Evolutionary conservation across 2,888 invertebrate genomes (phyloP).

Genomic region (Hyalella azteca): DNA sequence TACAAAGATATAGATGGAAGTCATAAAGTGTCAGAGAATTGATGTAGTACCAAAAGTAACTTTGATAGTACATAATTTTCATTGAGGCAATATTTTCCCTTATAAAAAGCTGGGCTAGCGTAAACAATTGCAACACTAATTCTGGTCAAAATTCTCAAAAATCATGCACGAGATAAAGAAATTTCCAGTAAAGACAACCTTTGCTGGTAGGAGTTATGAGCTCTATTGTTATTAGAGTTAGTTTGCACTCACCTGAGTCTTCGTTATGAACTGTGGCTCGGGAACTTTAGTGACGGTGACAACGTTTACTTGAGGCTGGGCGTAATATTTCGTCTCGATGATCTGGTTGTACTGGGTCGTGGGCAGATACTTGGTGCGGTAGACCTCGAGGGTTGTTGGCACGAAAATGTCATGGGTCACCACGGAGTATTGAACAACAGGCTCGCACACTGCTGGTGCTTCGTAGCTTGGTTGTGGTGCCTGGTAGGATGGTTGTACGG

Average conservation of each 20-base stretch:
- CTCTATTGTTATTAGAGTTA: neutral
- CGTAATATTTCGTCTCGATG: constrained; percentile 24
- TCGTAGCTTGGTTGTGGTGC: constrained; percentile 4
- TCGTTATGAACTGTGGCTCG: neutral
- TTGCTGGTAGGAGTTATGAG: too few species aligned
- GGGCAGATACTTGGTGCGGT: constrained; percentile 24
- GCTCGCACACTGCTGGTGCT: constrained; percentile 15
- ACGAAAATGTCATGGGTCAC: neutral
- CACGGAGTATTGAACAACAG: constrained; percentile 17
- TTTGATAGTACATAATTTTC: too few species aligned
- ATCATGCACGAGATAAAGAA: too few species aligned
- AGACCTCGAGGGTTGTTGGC: constrained; percentile 12
- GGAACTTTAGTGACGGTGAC: neutral
- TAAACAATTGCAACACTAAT: too few species aligned
- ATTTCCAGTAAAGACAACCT: too few species aligned
- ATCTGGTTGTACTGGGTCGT: constrained; percentile 28
- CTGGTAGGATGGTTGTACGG: neutral
- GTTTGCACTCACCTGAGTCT: neutral
- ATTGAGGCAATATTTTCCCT: too few species aligned
- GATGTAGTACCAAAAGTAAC: too few species aligned
- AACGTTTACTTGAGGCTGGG: neutral
- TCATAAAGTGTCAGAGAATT: too few species aligned
- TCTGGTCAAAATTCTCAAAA: too few species aligned
- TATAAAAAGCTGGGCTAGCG: too few species aligned
- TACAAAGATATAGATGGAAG: too few species aligned